Evolutionary conservation across 1,140 invertebrate genomes (phyloP).

Genomic region (Magallana angulata): DNA sequence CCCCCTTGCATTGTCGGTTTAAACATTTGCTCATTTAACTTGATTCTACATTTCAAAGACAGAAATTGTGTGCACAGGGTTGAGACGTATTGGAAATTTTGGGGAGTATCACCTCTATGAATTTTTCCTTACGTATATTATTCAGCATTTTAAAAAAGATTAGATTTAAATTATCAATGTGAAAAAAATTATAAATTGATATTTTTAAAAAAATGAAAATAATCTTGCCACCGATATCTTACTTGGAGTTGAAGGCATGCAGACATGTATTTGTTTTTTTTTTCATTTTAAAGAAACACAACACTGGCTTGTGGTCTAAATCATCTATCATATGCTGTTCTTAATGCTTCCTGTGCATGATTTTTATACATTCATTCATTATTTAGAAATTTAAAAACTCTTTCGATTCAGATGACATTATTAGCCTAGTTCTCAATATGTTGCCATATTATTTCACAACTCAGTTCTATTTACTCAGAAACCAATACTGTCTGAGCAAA

Average conservation of each 20-base stretch:
- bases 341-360: not conserved
- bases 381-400: not conserved
- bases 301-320: too few species aligned
- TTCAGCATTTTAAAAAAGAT: not conserved
- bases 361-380: not conserved
- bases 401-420: not conserved
- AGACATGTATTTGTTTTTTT: too few species aligned
- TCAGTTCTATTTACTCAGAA: not conserved
- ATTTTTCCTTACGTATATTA: not conserved
- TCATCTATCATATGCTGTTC: not conserved
- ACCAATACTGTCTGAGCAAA: not conserved
- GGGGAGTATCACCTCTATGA: not conserved
- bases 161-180: not conserved
- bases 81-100: constrained; percentile 3
- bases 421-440: not conserved
- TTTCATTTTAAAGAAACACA: too few species aligned
- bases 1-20: not conserved
- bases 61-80: not conserved
- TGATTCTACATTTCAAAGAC: not conserved
- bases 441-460: constrained; percentile 1
- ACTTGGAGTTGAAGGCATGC: too few species aligned
- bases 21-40: constrained; percentile 30
- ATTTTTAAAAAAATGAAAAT: too few species aligned
- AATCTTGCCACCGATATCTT: too few species aligned
- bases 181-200: too few species aligned